phyloP scores from a whole-genome alignment of 2,797 vertebrate species.

The Pseudotriccus pelzelni region DNA sequence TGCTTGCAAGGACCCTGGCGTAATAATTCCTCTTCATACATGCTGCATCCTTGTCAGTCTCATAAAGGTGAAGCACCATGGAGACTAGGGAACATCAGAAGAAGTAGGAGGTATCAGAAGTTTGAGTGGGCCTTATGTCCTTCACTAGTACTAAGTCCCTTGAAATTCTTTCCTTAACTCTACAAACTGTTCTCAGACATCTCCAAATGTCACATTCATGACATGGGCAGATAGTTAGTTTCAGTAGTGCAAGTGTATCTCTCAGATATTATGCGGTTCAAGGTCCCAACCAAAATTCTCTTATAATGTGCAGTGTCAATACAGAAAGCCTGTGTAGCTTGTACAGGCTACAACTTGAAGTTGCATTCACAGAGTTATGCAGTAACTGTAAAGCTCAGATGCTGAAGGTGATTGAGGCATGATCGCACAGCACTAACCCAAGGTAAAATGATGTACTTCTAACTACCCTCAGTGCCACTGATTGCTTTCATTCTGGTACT shows the following conservation, averaged over 20 bases:
- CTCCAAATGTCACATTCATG: neutral
- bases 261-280: neutral
- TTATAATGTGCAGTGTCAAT: fast-evolving
- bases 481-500: neutral
- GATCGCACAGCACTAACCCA: neutral
- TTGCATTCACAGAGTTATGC: neutral
- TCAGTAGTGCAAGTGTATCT: neutral
- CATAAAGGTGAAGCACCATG: neutral
- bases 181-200: neutral
- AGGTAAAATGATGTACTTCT: neutral
- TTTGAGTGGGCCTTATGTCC: neutral
- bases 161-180: neutral
- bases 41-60: neutral
- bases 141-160: neutral
- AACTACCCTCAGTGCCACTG: neutral
- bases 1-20: neutral
- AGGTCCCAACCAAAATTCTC: neutral
- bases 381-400: neutral
- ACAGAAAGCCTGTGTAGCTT: neutral
- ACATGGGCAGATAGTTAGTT: neutral
- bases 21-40: neutral
- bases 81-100: neutral
- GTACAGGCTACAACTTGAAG: neutral
- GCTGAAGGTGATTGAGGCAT: neutral
- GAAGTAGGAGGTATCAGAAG: neutral